Base-by-base conservation (phyloP, 2,113 vertebrate species). In the Chrysemys picta region DNA sequence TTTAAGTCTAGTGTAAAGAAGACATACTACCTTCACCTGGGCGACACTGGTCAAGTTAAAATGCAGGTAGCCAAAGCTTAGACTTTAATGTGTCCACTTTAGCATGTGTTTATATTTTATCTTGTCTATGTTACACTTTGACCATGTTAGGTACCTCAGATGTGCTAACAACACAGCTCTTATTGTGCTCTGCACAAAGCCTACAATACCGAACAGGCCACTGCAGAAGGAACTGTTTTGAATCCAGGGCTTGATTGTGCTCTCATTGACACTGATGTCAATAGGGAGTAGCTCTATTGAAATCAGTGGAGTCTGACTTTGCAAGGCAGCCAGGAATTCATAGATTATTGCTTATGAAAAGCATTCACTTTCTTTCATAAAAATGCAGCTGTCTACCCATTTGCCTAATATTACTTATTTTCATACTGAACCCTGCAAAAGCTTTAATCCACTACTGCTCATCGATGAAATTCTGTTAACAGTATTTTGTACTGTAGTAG, bases 141-240 rank as follows among this genome's bases (percentile, higher is more conserved):
- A 13, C 45, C 38, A 69, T 2, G 31, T 42, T 24, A 57, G 3
- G 75, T 85, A 78, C 53, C 82, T 84, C 57, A 82, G 16, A 29
- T 1, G 52, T 3, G 31, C 38, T 52, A 65, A 76, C 0, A 42
- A 2, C 1, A 2, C 1, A 93, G 25, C 8, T 89, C 27, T 59
- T 82, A 13, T 6, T 16, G 38, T 45, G 42, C 14, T 76, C 21
- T 65, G 79, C 78, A 47, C 25, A n/a, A 94, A 93, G 81, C 42
- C 31, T 81, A 65, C 49, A 25, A 13, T 14, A n/a, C 76, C 50
- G 62, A 87, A 83, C 62, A 31, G 84, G 22, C 50, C 5, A 45
- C 24, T 85, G n/a, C 16, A 0, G 3, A 54, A 85, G 82, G 57
- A 86, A 50, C 27, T 45, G 38, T 76, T 45, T 10, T 42, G 72